These are phyloP conservation scores for Ferdinandea cuprea DNA, from an alignment of 2,888 invertebrate genomes.

Conservation along the genomic window DNA sequence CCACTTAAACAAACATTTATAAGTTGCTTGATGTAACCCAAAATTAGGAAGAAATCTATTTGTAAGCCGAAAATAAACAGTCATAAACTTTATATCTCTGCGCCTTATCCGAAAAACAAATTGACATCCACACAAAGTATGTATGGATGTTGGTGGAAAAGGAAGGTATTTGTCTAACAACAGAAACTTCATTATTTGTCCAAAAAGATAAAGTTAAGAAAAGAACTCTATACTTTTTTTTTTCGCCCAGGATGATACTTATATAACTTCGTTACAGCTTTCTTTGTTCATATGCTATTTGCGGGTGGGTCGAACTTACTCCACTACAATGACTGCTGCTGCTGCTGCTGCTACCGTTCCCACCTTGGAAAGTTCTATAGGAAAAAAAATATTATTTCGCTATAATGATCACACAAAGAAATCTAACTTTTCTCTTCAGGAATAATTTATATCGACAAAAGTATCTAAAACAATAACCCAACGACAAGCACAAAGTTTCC, in stretches of 20 bases:
- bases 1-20: no score
- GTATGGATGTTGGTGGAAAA: not conserved
- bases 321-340: not conserved
- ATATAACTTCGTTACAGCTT: slow-evolving; percentile 25
- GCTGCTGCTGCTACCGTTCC: not conserved
- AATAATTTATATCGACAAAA: slow-evolving; percentile 74
- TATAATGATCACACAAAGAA: slow-evolving; percentile 72
- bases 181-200: slow-evolving; percentile 29
- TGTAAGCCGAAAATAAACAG: not conserved
- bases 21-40: not conserved
- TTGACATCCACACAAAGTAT: no score
- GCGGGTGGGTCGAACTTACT: slow-evolving; percentile 3
- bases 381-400: slow-evolving; percentile 62
- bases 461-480: slow-evolving; percentile 73
- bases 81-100: not conserved
- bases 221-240: slow-evolving; percentile 37
- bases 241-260: slow-evolving; percentile 28
- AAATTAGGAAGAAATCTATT: not conserved
- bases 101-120: not conserved
- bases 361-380: slow-evolving; percentile 30
- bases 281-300: slow-evolving; percentile 30
- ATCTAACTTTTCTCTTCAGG: slow-evolving; percentile 66
- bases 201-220: slow-evolving; percentile 10
- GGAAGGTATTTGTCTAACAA: slow-evolving; percentile 11
- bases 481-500: slow-evolving; percentile 66